phyloP scores from a whole-genome alignment of 2,888 invertebrate species.

The Aproaerema taeniolella region DNA sequence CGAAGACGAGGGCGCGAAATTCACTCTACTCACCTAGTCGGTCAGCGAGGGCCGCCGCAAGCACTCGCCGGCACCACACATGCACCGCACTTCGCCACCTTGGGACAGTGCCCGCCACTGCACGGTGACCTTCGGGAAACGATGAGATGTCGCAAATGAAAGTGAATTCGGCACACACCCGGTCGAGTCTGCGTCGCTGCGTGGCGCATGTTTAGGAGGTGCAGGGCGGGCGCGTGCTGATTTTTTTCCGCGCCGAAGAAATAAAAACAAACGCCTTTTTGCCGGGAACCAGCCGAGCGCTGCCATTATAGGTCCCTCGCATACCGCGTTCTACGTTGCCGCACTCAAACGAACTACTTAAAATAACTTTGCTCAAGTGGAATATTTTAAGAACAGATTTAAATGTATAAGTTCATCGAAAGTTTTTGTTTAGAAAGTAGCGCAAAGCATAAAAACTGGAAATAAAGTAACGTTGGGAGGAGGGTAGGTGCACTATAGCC shows the following conservation, averaged over 20 bases:
- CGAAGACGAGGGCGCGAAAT: conserved; percentile 57
- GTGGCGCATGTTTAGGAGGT: conserved; percentile 78
- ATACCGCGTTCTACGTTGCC: conserved; percentile 11
- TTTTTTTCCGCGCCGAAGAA: conserved; percentile 74
- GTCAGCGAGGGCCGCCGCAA: conserved; percentile 64
- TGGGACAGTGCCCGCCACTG: conserved; percentile 39
- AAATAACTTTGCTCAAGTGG: conserved; percentile 8
- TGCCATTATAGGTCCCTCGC: conserved; percentile 26
- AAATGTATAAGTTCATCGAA: not conserved
- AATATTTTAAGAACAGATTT: not conserved
- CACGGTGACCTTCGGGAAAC: conserved; percentile 74
- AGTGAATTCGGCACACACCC: conserved; percentile 75
- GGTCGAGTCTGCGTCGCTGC: conserved; percentile 74
- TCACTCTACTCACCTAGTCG: conserved; percentile 68
- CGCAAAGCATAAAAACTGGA: conserved; percentile 22
- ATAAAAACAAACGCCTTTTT: conserved; percentile 76
- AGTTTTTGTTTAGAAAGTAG: conserved; percentile 22
- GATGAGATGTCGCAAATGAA: conserved; percentile 76
- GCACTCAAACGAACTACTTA: no score
- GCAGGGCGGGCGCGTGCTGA: conserved; percentile 74
- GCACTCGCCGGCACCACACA: conserved; percentile 51
- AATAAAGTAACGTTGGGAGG: conserved; percentile 21
- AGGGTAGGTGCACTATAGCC: conserved; percentile 57
- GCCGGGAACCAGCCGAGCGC: conserved; percentile 56
- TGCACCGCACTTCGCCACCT: conserved; percentile 33